Conservation (phyloP, 2,888 invertebrate genomes). For the Pristionchus mayeri region DNA sequence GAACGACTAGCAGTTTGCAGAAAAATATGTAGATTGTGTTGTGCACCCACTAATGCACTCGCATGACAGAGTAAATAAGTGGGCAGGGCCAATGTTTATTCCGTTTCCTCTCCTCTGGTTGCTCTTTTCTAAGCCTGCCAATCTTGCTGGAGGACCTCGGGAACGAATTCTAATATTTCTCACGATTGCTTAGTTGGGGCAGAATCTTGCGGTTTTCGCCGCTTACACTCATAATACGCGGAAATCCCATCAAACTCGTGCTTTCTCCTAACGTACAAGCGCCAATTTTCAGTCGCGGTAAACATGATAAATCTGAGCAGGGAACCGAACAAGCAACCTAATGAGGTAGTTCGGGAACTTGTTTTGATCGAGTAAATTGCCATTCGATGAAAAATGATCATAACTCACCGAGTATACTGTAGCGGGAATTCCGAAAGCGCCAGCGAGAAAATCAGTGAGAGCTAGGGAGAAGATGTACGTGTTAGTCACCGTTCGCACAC, state of each 20-base stretch:
- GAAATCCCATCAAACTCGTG: background rate
- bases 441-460: slow-evolving; percentile 73
- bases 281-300: background rate
- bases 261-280: background rate
- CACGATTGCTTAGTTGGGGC: slow-evolving; percentile 26
- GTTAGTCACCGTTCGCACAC: slow-evolving; percentile 74
- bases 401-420: slow-evolving; percentile 70
- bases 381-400: background rate
- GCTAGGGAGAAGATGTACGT: slow-evolving; percentile 75
- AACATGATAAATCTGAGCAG: background rate
- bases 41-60: background rate
- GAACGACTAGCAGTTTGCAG: too few relatives aligned
- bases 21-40: too few relatives aligned
- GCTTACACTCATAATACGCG: background rate
- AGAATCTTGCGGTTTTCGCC: background rate
- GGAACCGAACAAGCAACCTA: background rate
- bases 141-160: background rate
- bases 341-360: background rate
- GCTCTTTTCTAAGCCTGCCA: slow-evolving; percentile 18
- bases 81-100: background rate
- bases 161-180: slow-evolving; percentile 43
- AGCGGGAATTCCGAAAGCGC: slow-evolving; percentile 72
- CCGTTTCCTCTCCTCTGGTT: background rate
- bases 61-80: background rate
- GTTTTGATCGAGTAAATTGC: too few relatives aligned